A percentile compares a stretch with the other conserved stretches of the same genome.
Evolutionary conservation across 2,113 vertebrate species (phyloP).

Genomic region (Chinchilla lanigera): DNA sequence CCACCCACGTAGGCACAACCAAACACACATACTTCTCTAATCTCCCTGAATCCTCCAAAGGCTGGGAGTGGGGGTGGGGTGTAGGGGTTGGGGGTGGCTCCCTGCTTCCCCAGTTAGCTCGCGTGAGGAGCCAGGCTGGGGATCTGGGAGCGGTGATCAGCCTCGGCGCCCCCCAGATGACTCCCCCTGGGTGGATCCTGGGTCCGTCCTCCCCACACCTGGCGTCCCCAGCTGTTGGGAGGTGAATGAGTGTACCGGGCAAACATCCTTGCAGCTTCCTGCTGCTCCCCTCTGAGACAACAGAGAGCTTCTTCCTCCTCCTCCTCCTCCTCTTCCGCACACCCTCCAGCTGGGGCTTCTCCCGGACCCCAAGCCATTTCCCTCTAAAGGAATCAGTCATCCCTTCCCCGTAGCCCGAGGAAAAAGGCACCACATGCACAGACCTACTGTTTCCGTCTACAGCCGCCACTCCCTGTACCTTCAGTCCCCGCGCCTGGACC

Average conservation of each 20-base stretch:
- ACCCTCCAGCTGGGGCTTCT: constrained; percentile 55
- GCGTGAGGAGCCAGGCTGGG: not conserved
- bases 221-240: constrained; percentile 74
- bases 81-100: not conserved
- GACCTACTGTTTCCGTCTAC: not conserved
- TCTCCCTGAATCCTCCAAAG: constrained; percentile 69
- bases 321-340: not conserved
- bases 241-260: constrained; percentile 79
- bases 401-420: not conserved
- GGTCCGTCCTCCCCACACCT: constrained; percentile 46
- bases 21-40: constrained; percentile 75
- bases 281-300: constrained; percentile 80
- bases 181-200: constrained; percentile 21
- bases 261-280: constrained; percentile 86
- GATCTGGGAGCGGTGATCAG: not conserved
- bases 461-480: not conserved
- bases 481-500: not conserved
- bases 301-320: constrained; percentile 13
- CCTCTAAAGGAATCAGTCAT: constrained; percentile 30
- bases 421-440: not conserved
- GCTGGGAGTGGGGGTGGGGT: not conserved
- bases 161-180: not conserved
- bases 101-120: not conserved
- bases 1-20: constrained; percentile 75
- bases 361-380: constrained; percentile 49